phyloP scores from a whole-genome alignment of 2,113 vertebrate species.

The Phaethon lepturus region DNA sequence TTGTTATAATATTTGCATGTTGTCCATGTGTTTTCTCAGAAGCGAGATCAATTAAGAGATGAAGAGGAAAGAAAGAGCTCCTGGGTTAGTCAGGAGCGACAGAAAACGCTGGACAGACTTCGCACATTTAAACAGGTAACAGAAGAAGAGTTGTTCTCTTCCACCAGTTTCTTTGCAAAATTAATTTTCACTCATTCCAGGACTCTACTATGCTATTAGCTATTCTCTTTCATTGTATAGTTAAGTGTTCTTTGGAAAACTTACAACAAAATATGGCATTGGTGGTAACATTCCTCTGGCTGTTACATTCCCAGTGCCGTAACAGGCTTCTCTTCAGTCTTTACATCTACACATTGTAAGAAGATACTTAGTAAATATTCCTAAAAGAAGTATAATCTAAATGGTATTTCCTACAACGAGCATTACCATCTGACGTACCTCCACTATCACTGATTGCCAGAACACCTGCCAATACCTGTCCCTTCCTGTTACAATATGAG shows the following conservation, averaged over 20 bases:
- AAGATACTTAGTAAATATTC: neutral
- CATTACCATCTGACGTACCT: neutral
- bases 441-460: neutral
- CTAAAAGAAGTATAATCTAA: neutral
- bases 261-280: neutral
- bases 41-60: slow-evolving; percentile 82
- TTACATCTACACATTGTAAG: neutral
- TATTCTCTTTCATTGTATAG: neutral
- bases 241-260: neutral
- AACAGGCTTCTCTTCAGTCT: neutral
- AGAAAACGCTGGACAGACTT: slow-evolving; percentile 92
- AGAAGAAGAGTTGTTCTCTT: neutral
- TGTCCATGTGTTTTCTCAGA: slow-evolving; percentile 63
- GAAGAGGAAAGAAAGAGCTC: slow-evolving; percentile 86
- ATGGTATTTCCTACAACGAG: neutral
- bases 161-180: neutral
- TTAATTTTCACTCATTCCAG: neutral
- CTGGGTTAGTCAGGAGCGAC: slow-evolving; percentile 91
- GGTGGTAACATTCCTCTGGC: neutral
- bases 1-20: neutral
- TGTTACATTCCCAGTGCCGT: neutral
- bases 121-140: slow-evolving; percentile 93
- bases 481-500: neutral
- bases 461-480: neutral
- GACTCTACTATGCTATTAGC: neutral